phyloP scores from a whole-genome alignment of 1,140 invertebrate species.

The Rhynchophorus ferrugineus region DNA sequence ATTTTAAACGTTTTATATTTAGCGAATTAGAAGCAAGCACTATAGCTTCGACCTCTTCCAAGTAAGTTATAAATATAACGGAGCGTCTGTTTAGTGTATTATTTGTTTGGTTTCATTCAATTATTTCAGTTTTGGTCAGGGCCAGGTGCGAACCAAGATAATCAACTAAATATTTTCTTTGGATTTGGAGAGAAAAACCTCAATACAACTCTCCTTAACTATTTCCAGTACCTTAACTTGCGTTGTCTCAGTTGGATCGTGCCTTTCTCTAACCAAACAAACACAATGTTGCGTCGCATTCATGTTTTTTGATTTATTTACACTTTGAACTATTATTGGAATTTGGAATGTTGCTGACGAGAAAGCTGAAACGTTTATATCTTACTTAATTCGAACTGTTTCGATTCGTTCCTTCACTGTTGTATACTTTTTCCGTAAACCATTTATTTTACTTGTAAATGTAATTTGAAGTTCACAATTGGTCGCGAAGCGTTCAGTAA shows the following conservation, averaged over 20 bases:
- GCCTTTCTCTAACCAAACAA: neutral
- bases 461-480: too few relatives aligned
- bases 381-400: neutral
- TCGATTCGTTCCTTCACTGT: too few relatives aligned
- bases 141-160: constrained; percentile 20
- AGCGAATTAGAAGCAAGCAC: constrained; percentile 30
- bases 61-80: constrained; percentile 33
- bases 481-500: too few relatives aligned
- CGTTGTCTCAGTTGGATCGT: too few relatives aligned
- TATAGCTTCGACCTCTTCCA: constrained; percentile 30
- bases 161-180: constrained; percentile 23
- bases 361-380: neutral
- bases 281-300: neutral
- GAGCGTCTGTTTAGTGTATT: constrained; percentile 28
- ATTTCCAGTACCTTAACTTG: constrained; percentile 1
- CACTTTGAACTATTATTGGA: neutral
- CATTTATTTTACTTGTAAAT: too few relatives aligned
- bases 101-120: constrained; percentile 34
- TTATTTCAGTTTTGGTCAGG: constrained; percentile 22
- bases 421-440: too few relatives aligned
- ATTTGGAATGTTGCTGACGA: neutral
- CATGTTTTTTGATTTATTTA: neutral
- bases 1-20: constrained; percentile 33
- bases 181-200: constrained; percentile 10
- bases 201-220: constrained; percentile 18